Percentiles rank a stretch among this genome's conserved stretches.
Conservation (phyloP, 2,113 vertebrate genomes). For the Polypterus senegalus region DNA sequence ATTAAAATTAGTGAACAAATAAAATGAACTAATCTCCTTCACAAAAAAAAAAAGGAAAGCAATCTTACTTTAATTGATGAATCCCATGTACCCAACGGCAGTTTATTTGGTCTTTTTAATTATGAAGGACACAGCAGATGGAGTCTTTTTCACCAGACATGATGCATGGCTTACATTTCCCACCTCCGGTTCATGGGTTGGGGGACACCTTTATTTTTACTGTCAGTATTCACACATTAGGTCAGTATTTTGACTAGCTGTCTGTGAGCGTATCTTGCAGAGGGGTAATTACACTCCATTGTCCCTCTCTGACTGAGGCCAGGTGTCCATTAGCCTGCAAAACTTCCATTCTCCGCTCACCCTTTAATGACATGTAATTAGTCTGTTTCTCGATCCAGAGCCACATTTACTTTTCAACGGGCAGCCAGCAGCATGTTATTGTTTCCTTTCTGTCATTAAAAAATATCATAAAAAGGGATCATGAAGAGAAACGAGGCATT, state of each 20-base stretch:
- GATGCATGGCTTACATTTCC: too few species aligned
- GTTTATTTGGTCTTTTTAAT: too few species aligned
- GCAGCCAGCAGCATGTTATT: neutral
- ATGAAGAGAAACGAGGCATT: too few species aligned
- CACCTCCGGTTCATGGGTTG: too few species aligned
- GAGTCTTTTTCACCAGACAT: too few species aligned
- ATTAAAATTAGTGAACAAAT: too few species aligned
- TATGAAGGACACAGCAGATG: too few species aligned
- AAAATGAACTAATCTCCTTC: too few species aligned
- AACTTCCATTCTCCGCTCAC: neutral
- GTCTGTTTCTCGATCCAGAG: neutral
- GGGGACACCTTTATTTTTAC: conserved; percentile 46
- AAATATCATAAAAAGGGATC: too few species aligned
- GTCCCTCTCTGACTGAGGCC: conserved; percentile 31
- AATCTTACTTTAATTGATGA: too few species aligned
- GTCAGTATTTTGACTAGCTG: conserved; percentile 71
- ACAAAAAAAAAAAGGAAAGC: too few species aligned
- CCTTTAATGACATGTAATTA: conserved; percentile 8
- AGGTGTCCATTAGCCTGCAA: conserved; percentile 8
- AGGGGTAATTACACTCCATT: conserved; percentile 62
- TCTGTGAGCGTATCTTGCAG: conserved; percentile 53
- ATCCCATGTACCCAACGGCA: too few species aligned
- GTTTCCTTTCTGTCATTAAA: neutral
- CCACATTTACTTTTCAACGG: neutral
- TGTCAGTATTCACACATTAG: conserved; percentile 53